Base-by-base conservation (phyloP, 2,888 invertebrate genomes). In the Amiota mariae region DNA sequence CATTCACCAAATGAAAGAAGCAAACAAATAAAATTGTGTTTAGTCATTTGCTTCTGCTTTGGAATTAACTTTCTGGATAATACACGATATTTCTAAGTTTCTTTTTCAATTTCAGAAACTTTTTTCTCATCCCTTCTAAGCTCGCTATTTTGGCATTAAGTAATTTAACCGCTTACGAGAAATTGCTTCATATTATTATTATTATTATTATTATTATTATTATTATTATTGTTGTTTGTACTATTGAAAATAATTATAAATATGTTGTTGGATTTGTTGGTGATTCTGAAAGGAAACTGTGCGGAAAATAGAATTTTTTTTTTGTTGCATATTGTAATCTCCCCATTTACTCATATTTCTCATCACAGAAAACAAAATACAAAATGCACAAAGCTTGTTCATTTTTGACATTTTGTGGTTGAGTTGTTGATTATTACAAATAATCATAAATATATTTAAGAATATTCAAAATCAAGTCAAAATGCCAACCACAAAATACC, bases 81-180 rank as follows among this genome's bases (percentile, higher is more conserved):
- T 36, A 36, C 36, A 36, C 6, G 8, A 36, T 36, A 36, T 6
- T 6, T 6, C 3, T 36, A 36, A 36, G 36, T 36, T 36, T 36
- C 4, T 36, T 36, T 36, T 36, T 36, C 8, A 6, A 36, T 6
- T 36, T 36, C 36, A 36, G 36, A 36, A 36, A 36, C 36, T 36
- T 36, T 36, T 36, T 36, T 6, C 36, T 36, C 36, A 6, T 36
- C 6, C 0, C 36, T 36, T 6, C 4, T 36, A 1, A 36, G 36
- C 6, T 79, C 78, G 83, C 71, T 85, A 85, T 79, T 74, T 71
- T 20, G 70, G 83, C 76, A 84, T 86, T 85, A 85, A 85, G 83
- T 86, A 81, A 84, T 84, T 85, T 84, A 85, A 79, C 78, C 76
- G 79, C 77, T 82, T 78, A 49, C 18, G 51, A 24, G 48, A 68